Base-by-base conservation (phyloP, 1,140 invertebrate species). In the Drosophila cardini region DNA sequence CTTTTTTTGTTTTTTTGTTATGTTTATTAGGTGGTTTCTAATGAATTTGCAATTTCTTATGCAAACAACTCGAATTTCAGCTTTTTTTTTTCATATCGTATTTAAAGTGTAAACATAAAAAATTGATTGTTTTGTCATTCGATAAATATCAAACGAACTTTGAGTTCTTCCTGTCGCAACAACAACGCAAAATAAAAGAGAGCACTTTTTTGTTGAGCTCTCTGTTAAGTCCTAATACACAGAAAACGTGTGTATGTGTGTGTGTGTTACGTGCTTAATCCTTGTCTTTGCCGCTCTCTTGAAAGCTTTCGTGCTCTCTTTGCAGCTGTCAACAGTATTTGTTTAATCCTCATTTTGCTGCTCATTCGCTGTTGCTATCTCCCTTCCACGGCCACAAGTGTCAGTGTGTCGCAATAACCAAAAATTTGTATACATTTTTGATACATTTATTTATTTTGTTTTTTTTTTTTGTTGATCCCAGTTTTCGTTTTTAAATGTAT, bases 381-480 rank as follows among this genome's bases (percentile, higher is more conserved):
- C 21, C 21, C 5, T 26, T 26, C 21, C 21, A 4, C 21, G 0
- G 21, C 21, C 21, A 26, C 21, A 26, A 26, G 16, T 40, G 8
- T 36, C 34, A 36, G 34, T 36, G 34, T 10, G 34, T 26, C 34
- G 34, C 34, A 36, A 18, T 46, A 52, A 34, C 26, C 48, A 34
- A 52, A 52, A 50, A n/a, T 11, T 18, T 21, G 2, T 21, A 8
- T 32, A 21, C 5, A 30, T 11, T 21, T 50, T 45, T 45, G 15
- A 45, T 16, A 16, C 40, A 56, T 26, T 26, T 26, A 56, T 56
- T 34, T 56, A 16, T 10, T 13, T 52, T 60, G 26, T 36, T 58
- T 46, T 36, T 40, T 46, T 36, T 30, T 40, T 58, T 67, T 58
- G n/a, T 53, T 53, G 55, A 57, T 64, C 61, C 52, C 48, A 21